A percentile compares a stretch with the other conserved stretches of the same genome.
Evolutionary conservation across 2,113 vertebrate genomes (phyloP).

Genomic region (Hippocampus guttulatus): DNA sequence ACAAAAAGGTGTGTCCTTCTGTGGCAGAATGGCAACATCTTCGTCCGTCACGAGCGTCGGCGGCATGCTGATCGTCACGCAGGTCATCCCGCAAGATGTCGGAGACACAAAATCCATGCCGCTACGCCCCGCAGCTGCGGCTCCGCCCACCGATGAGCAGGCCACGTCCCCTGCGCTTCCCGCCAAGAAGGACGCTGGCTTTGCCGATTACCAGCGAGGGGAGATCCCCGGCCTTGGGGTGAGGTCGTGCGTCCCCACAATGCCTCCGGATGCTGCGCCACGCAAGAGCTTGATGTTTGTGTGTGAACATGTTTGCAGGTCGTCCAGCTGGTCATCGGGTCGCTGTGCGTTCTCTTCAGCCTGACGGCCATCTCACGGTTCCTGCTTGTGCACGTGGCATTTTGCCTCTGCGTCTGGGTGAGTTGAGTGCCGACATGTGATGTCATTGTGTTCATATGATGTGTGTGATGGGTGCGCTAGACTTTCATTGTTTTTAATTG

Average conservation of each 20-base stretch:
- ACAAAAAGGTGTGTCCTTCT: too few relatives aligned
- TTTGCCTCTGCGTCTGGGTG: neutral
- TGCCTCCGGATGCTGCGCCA: neutral
- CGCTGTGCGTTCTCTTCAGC: slow-evolving; percentile 3
- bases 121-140: neutral
- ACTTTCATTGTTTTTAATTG: too few relatives aligned
- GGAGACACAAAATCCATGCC: neutral
- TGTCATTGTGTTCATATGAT: neutral
- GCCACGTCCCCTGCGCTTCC: neutral
- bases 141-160: neutral
- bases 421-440: neutral
- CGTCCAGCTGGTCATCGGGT: neutral
- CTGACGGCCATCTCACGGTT: neutral
- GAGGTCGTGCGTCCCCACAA: neutral
- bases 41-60: slow-evolving; percentile 38
- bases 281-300: neutral
- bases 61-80: slow-evolving; percentile 44
- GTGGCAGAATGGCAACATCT: slow-evolving; percentile 13
- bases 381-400: neutral
- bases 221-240: neutral
- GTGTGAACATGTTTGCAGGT: neutral
- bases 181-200: neutral
- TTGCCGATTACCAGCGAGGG: neutral
- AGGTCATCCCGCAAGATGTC: slow-evolving; percentile 32
- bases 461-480: too few relatives aligned